These are phyloP conservation scores for Brachionus calyciflorus DNA, from an alignment of 1,140 invertebrate genomes.

Conservation along the genomic window DNA sequence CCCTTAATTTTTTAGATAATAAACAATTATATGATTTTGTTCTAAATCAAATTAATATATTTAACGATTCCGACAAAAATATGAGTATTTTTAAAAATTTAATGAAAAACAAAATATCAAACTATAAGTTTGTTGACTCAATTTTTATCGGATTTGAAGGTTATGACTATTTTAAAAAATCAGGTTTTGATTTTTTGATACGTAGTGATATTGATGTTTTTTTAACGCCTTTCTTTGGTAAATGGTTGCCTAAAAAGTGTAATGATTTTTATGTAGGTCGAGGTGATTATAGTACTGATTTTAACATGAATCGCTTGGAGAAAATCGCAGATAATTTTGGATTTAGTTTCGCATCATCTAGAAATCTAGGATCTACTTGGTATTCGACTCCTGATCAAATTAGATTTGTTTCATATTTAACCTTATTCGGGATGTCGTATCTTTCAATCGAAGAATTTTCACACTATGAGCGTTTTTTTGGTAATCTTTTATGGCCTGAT, in stretches of 20 bases:
- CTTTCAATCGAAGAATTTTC: conserved; percentile 41
- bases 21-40: conserved; percentile 1
- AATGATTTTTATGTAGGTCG: conserved; percentile 41
- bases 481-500: conserved; percentile 3
- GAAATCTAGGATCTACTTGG: conserved; percentile 41
- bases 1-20: background rate
- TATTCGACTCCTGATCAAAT: conserved; percentile 17
- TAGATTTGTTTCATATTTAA: conserved; percentile 34
- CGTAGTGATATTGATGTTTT: conserved; percentile 45
- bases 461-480: conserved; percentile 1
- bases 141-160: conserved; percentile 43
- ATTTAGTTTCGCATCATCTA: background rate
- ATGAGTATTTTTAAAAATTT: conserved; percentile 18
- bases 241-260: conserved; percentile 31
- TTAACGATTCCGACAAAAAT: background rate
- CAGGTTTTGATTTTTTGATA: conserved; percentile 28
- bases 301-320: conserved; percentile 28
- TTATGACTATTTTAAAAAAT: conserved; percentile 1
- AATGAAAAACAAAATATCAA: background rate
- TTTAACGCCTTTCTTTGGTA: conserved; percentile 13
- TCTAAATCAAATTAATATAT: conserved; percentile 20
- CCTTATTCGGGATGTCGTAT: conserved; percentile 36
- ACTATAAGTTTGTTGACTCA: conserved; percentile 36
- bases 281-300: conserved; percentile 22
- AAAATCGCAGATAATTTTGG: conserved; percentile 14